Evolutionary conservation across 2,797 vertebrate species (phyloP).

Genomic region (Chelon auratus): DNA sequence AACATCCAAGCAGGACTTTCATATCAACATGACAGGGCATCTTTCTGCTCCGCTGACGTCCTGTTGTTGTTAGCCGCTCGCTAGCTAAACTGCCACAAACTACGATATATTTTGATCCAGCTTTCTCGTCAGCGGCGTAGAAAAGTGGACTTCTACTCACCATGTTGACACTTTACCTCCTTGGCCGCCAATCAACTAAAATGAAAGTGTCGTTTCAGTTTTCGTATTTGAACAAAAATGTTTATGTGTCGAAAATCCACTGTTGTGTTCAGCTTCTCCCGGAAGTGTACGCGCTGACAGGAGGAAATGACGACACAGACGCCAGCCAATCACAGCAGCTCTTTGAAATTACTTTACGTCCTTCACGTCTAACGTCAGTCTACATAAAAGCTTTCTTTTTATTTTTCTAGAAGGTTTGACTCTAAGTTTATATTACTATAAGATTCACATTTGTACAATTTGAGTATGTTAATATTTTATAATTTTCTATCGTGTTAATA

Average conservation of each 20-base stretch:
- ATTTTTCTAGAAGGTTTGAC: too few relatives aligned
- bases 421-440: too few relatives aligned
- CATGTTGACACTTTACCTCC: slow-evolving; percentile 59
- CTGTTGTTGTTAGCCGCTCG: slow-evolving; percentile 49
- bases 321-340: too few relatives aligned
- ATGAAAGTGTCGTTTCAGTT: background rate
- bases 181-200: background rate
- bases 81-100: slow-evolving; percentile 12
- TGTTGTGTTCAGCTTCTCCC: slow-evolving; percentile 68
- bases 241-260: background rate
- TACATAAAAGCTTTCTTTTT: too few relatives aligned
- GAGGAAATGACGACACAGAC: slow-evolving; percentile 51
- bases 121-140: background rate
- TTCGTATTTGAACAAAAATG: background rate
- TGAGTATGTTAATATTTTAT: too few relatives aligned
- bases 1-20: background rate
- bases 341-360: too few relatives aligned
- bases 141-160: slow-evolving; percentile 47
- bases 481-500: too few relatives aligned
- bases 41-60: slow-evolving; percentile 51
- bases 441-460: too few relatives aligned
- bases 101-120: background rate
- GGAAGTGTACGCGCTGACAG: slow-evolving; percentile 50
- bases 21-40: slow-evolving; percentile 71
- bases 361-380: too few relatives aligned